Evolutionary conservation across 2,888 invertebrate species (phyloP), one percentile per base, ranked within the genome.

Genomic region (Trissolcus brochymenae): DNA sequence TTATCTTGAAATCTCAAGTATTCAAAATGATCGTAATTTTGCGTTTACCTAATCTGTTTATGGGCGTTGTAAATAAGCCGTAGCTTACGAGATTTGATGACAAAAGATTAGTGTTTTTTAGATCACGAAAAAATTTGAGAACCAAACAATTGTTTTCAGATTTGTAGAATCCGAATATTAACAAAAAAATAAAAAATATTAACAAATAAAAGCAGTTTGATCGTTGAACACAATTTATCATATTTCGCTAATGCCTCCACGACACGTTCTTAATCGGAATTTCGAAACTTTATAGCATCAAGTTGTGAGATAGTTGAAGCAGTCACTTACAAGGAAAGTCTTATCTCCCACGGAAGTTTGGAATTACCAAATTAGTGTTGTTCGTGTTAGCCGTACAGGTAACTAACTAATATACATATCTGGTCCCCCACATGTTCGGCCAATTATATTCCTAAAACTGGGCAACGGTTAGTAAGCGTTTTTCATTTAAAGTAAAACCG

Each of bases 341-440:
- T 71, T 71, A 72, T 72, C 64, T 59, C 17, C 0, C 14, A 53
- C 59, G 65, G 72, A 65, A 65, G 65, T 72, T 59, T 21, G 1
- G 50, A 72, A 65, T 55, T 59, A 54, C 54, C 54, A 55, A 65
- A 72, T 55, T 60, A 54, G 29, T 54, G 54, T 46, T 25, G 19
- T 35, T 46, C 7, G 11, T 21, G 16, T 16, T 21, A 61, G 46
- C 9, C 51, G 19, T 19, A 51, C 51, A 17, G 13, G 19, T 51
- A 14, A 17, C 19, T 17, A 65, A 51, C 29, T 41, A 43, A 67
- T 59, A 43, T 46, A 25, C 57, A 57, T 51, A 43, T 50, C 41
- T 50, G 13, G 17, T 35, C 49, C 7, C 13, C n/a, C 11, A 9
- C 19, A 19, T 57, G 11, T 35, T 29, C 13, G 16, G n/a, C 9